phyloP scores from a whole-genome alignment of 2,888 invertebrate genomes.

The Amphimallon solstitiale region DNA sequence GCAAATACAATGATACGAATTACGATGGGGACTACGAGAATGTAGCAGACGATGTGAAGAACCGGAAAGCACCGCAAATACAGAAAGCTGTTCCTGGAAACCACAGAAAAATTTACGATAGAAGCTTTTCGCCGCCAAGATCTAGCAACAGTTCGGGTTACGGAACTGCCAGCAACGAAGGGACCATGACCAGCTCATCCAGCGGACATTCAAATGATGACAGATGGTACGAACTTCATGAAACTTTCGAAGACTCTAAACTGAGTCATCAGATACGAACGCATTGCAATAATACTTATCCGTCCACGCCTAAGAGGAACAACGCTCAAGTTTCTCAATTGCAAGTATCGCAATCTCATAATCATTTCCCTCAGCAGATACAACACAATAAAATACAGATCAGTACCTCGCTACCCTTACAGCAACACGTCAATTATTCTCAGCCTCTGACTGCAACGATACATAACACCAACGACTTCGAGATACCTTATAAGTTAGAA shows the following conservation, averaged over 20 bases:
- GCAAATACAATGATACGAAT: constrained; percentile 70
- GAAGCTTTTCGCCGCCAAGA: constrained; percentile 80
- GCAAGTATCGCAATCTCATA: constrained; percentile 56
- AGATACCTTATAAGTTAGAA: constrained; percentile 56
- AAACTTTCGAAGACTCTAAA: constrained; percentile 62
- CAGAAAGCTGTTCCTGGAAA: constrained; percentile 69
- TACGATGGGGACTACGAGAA: constrained; percentile 78
- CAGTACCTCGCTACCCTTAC: constrained; percentile 63
- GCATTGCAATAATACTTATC: constrained; percentile 57
- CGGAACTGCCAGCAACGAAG: constrained; percentile 74
- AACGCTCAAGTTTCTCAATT: constrained; percentile 57
- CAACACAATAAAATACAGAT: constrained; percentile 62
- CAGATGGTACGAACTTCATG: constrained; percentile 71
- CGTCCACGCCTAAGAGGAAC: constrained; percentile 60
- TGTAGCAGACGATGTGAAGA: constrained; percentile 65
- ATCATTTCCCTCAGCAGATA: constrained; percentile 59
- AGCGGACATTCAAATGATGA: constrained; percentile 74
- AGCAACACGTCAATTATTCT: constrained; percentile 61
- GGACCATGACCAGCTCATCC: constrained; percentile 70
- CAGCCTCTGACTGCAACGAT: constrained; percentile 60
- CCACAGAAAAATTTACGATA: constrained; percentile 76
- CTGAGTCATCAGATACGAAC: constrained; percentile 34
- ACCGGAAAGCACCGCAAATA: constrained; percentile 63
- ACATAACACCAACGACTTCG: constrained; percentile 60
- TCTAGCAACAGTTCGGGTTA: constrained; percentile 84